Conservation (phyloP, 2,888 invertebrate species). For the Perdita meconis region DNA sequence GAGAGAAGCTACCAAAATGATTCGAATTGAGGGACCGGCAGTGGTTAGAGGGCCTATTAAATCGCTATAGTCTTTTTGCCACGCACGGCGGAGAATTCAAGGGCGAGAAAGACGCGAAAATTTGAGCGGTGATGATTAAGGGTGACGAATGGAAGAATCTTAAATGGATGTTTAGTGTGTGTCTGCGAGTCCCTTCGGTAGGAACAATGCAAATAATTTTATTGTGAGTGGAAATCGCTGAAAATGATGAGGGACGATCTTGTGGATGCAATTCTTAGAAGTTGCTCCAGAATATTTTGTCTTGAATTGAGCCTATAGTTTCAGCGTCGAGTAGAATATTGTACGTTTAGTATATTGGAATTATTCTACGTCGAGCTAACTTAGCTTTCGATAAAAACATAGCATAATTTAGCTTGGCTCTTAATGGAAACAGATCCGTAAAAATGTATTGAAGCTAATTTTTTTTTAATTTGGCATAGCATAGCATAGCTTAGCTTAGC, state of each 20-base stretch:
- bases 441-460: too few species aligned
- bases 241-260: constrained; percentile 55
- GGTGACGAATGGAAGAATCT: constrained; percentile 54
- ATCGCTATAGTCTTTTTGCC: constrained; percentile 48
- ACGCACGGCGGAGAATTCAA: constrained; percentile 11
- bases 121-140: constrained; percentile 59
- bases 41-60: constrained; percentile 61
- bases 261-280: not conserved
- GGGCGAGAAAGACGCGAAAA: constrained; percentile 29
- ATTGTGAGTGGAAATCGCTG: constrained; percentile 50
- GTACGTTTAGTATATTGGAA: too few species aligned
- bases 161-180: constrained; percentile 59
- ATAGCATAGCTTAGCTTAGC: too few species aligned
- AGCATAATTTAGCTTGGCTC: too few species aligned
- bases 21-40: constrained; percentile 35
- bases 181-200: constrained; percentile 8
- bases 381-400: too few species aligned
- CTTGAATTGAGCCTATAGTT: not conserved
- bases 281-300: constrained; percentile 11
- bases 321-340: too few species aligned
- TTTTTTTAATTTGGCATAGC: too few species aligned
- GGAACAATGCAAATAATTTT: constrained; percentile 26
- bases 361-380: too few species aligned
- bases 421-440: too few species aligned
- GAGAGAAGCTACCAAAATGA: constrained; percentile 60